Conservation (phyloP, 2,113 vertebrate species). For the Nothocercus julius region DNA sequence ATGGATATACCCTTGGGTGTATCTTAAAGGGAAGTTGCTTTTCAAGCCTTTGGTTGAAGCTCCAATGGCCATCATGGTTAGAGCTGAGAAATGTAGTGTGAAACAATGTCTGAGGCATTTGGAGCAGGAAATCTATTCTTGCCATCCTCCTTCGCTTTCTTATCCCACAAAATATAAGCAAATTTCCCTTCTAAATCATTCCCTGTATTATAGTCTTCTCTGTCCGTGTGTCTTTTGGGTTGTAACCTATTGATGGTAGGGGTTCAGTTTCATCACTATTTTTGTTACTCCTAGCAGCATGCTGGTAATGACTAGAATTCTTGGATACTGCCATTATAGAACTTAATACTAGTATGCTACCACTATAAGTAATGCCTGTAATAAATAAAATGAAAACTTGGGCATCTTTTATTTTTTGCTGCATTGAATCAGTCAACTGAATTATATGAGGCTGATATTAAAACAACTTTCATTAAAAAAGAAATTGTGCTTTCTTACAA, state of each 20-base stretch:
- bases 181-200: background rate
- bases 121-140: background rate
- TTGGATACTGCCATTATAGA: background rate
- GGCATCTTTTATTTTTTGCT: background rate
- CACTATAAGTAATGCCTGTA: conserved; percentile 16
- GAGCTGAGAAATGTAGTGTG: background rate
- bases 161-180: background rate
- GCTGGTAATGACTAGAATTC: background rate
- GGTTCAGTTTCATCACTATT: background rate
- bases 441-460: conserved; percentile 20
- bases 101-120: background rate
- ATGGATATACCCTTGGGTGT: background rate
- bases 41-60: background rate
- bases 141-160: background rate
- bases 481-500: background rate
- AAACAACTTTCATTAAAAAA: conserved; percentile 21
- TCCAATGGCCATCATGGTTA: background rate
- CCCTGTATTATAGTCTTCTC: background rate
- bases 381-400: background rate
- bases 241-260: background rate
- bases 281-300: background rate
- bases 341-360: background rate
- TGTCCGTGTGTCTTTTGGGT: background rate
- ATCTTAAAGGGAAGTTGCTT: background rate
- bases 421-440: background rate